Evolutionary conservation across 2,797 vertebrate species (phyloP).

Genomic region (Melanotaenia parkinsoni): DNA sequence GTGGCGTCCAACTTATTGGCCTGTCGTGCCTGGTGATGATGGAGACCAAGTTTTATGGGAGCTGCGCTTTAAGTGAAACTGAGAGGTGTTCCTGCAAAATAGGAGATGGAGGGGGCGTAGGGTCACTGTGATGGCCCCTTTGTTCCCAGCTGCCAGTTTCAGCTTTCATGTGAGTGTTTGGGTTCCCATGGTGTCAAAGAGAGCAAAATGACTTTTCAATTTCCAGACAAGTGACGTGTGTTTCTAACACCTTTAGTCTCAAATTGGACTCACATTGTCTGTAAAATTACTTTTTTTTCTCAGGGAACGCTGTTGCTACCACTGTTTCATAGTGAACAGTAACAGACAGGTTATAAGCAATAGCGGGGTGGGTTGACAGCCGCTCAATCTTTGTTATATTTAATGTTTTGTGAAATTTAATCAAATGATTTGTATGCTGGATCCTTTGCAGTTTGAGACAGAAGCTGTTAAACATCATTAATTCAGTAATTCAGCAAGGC

Average conservation of each 20-base stretch:
- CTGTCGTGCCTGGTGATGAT: slow-evolving; percentile 75
- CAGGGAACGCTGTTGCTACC: background rate
- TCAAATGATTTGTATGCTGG: background rate
- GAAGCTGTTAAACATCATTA: background rate
- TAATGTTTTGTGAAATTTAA: background rate
- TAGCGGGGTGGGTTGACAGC: slow-evolving; percentile 1
- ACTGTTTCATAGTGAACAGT: slow-evolving; percentile 16
- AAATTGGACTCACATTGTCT: slow-evolving; percentile 43
- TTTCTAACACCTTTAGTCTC: slow-evolving; percentile 42
- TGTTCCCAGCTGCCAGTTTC: slow-evolving; percentile 71
- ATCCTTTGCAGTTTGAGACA: background rate
- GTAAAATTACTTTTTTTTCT: background rate
- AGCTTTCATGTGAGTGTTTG: slow-evolving; percentile 71
- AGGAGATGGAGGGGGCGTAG: slow-evolving; percentile 50
- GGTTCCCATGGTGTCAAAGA: slow-evolving; percentile 60
- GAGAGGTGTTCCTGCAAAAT: slow-evolving; percentile 70
- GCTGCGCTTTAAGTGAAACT: slow-evolving; percentile 70
- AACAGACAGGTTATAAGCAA: background rate
- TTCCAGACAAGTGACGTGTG: slow-evolving; percentile 27
- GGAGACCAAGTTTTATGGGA: slow-evolving; percentile 71
- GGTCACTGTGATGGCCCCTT: slow-evolving; percentile 62
- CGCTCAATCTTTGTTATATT: slow-evolving; percentile 3
- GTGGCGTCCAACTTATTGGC: slow-evolving; percentile 72
- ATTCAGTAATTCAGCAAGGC: background rate
- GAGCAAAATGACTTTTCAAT: slow-evolving; percentile 64